A percentile compares a stretch with the other conserved stretches of the same genome.
These are phyloP conservation scores for Drosophila nr. medialis DNA, from an alignment of 2,888 invertebrate species.

Conservation along the genomic window DNA sequence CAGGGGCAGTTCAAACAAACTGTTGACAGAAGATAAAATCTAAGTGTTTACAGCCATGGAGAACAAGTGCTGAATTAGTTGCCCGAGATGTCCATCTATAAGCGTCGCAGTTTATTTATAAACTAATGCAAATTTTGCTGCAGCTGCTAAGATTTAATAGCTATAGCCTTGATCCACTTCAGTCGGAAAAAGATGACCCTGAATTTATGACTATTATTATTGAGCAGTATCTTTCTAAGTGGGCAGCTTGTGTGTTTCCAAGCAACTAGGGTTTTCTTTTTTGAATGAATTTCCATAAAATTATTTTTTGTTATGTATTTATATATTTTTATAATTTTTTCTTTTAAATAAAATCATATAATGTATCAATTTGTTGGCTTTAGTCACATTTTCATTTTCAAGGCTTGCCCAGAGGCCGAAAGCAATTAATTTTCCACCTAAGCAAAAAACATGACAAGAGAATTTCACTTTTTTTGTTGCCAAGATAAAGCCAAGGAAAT, in stretches of 20 bases:
- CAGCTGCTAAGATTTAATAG: constrained; percentile 36
- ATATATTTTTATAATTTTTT: background rate
- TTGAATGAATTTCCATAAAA: background rate
- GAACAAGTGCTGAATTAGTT: constrained; percentile 13
- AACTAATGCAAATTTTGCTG: constrained; percentile 16
- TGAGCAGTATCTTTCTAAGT: background rate
- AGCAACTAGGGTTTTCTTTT: background rate
- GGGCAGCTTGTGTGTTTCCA: background rate
- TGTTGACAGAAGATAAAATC: constrained; percentile 19
- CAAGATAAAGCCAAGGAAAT: constrained; percentile 31
- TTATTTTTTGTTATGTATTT: background rate
- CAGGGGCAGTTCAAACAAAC: constrained; percentile 18
- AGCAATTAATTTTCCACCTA: constrained; percentile 65
- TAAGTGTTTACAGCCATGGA: background rate
- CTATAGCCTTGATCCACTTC: constrained; percentile 15
- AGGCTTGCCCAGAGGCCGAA: constrained; percentile 42
- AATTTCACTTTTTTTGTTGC: constrained; percentile 26
- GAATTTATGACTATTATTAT: background rate
- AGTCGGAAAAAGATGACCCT: background rate
- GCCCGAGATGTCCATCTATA: constrained; percentile 20
- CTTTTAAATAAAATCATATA: constrained; percentile 15
- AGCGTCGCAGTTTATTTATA: constrained; percentile 11
- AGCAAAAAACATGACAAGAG: constrained; percentile 55
- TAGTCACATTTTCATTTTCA: constrained; percentile 13
- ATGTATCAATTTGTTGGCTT: constrained; percentile 17